phyloP scores from a whole-genome alignment of 2,797 vertebrate genomes.

The Champsocephalus gunnari region DNA sequence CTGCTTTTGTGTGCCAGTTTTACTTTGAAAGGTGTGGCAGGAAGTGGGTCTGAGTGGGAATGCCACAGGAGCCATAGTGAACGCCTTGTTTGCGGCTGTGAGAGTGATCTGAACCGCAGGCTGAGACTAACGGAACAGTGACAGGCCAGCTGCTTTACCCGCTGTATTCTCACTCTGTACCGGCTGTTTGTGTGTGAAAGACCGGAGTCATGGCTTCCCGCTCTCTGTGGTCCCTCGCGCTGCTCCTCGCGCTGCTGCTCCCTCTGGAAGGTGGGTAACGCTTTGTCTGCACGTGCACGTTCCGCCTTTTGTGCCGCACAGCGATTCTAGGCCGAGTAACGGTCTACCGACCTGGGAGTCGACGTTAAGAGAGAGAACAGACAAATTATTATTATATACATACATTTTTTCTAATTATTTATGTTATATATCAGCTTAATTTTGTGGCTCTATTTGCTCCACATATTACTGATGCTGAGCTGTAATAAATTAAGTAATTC shows the following conservation, averaged over 20 bases:
- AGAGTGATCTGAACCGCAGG: neutral
- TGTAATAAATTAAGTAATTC: neutral
- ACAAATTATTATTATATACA: no score
- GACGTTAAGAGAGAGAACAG: neutral
- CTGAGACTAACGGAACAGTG: neutral
- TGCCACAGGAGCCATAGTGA: conserved; percentile 33
- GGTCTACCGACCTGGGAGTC: conserved; percentile 12
- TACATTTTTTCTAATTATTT: no score
- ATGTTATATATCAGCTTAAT: no score
- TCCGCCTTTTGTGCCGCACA: conserved; percentile 51
- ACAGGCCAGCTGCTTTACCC: neutral
- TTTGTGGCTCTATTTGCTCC: neutral
- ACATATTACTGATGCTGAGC: neutral
- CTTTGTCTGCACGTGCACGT: conserved; percentile 33
- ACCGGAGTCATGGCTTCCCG: conserved; percentile 33
- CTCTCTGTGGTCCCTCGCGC: neutral
- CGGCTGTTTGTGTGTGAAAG: neutral
- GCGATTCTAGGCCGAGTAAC: conserved; percentile 25
- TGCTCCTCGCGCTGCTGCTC: conserved; percentile 69
- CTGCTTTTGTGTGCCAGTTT: conserved; percentile 2
- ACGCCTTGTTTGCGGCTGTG: conserved; percentile 59
- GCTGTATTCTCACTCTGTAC: neutral
- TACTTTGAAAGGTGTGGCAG: conserved; percentile 33
- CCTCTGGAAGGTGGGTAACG: conserved; percentile 72
- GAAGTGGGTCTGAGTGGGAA: conserved; percentile 37